Conservation (phyloP, 2,888 invertebrate species). For the Hermaeophaga mercurialis region DNA sequence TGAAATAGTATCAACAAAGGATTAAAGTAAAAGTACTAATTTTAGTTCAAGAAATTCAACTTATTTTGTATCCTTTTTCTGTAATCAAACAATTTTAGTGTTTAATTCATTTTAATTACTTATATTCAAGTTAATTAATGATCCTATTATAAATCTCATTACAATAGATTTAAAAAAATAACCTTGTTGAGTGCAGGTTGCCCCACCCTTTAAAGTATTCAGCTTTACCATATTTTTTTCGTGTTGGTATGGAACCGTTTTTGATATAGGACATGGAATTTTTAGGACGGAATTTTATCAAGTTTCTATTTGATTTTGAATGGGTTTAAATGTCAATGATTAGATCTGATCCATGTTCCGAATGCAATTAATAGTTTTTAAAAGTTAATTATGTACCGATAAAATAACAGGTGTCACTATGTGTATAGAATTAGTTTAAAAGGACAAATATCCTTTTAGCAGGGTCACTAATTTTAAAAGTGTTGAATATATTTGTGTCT, state of each 20-base stretch:
- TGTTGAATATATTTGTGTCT: too few relatives aligned
- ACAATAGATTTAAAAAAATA: background rate
- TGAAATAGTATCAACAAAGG: too few relatives aligned
- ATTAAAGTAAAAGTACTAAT: background rate
- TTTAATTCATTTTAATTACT: background rate
- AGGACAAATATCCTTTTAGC: too few relatives aligned
- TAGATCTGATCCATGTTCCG: conserved; percentile 6
- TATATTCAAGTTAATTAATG: background rate
- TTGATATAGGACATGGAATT: conserved; percentile 8
- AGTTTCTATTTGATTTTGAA: conserved; percentile 8
- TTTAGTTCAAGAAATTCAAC: background rate
- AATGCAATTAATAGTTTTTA: conserved; percentile 15
- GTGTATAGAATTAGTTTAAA: too few relatives aligned
- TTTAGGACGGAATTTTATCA: conserved; percentile 11
- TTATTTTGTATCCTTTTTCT: too few relatives aligned
- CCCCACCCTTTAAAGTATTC: background rate
- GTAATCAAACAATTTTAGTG: too few relatives aligned
- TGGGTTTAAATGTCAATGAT: conserved; percentile 10
- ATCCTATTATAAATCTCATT: background rate
- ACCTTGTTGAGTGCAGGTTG: background rate
- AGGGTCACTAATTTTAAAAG: too few relatives aligned
- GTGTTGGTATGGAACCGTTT: conserved; percentile 4
- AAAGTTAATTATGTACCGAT: conserved; percentile 13
- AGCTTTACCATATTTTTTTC: conserved; percentile 13
- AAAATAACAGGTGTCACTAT: too few relatives aligned